Conservation (phyloP, 2,797 vertebrate species). For the Trachops cirrhosus region DNA sequence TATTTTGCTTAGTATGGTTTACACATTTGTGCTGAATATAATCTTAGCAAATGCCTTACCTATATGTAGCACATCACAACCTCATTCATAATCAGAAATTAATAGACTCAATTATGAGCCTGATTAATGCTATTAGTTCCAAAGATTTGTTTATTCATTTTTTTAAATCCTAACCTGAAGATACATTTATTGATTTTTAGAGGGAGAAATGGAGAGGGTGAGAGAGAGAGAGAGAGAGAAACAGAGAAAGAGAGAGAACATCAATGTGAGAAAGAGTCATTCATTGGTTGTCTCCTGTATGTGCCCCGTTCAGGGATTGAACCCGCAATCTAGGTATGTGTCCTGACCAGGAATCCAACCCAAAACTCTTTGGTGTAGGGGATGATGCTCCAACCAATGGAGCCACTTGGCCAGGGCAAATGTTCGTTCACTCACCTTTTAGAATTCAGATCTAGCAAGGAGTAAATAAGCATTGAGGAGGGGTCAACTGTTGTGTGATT, state of each 20-base stretch:
- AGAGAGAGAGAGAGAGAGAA: background rate
- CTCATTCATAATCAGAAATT: background rate
- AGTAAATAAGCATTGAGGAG: background rate
- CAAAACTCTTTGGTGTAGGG: background rate
- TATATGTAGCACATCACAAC: background rate
- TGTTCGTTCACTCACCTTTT: background rate
- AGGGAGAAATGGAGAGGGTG: background rate
- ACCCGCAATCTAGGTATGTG: background rate
- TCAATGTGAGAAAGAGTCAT: background rate
- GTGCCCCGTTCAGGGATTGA: background rate
- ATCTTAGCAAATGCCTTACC: background rate
- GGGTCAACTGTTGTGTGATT: background rate
- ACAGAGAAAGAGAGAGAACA: too few species aligned
- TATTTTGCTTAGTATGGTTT: conserved; percentile 11
- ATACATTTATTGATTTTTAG: background rate
- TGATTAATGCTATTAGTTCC: background rate
- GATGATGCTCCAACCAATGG: too few species aligned
- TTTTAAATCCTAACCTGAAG: background rate
- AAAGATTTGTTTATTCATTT: background rate
- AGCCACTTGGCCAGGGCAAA: too few species aligned
- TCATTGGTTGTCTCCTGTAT: background rate
- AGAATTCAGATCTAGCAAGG: background rate
- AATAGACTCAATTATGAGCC: background rate
- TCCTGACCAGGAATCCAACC: background rate
- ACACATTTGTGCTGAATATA: background rate